phyloP scores from a whole-genome alignment of 2,888 invertebrate species.

The Thereva nobilitata region DNA sequence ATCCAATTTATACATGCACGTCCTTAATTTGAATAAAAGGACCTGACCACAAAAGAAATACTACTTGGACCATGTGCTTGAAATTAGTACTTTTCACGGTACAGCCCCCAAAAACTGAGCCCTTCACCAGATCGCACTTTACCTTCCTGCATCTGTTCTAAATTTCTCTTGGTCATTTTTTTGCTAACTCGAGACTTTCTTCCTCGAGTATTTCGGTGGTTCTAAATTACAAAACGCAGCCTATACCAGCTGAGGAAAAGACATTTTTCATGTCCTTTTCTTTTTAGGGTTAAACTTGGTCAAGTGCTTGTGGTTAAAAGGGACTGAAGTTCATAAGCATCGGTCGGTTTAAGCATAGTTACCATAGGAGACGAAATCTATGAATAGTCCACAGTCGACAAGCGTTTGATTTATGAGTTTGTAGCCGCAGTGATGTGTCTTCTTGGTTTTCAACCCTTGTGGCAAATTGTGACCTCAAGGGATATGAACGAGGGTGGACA shows the following conservation, averaged over 20 bases:
- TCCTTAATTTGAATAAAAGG: constrained; percentile 42
- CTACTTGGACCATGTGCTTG: constrained; percentile 40
- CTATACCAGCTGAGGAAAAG: background rate
- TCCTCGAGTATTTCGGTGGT: background rate
- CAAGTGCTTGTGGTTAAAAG: constrained; percentile 32
- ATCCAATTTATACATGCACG: no score
- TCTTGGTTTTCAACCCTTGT: constrained; percentile 42
- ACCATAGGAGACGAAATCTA: constrained; percentile 19
- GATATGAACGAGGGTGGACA: constrained; percentile 41
- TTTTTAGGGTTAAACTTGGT: constrained; percentile 25
- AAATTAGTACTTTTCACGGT: constrained; percentile 39
- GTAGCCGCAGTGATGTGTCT: constrained; percentile 38
- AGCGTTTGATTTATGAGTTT: constrained; percentile 42
- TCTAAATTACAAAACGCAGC: background rate
- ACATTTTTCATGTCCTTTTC: constrained; percentile 32
- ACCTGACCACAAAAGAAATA: constrained; percentile 41
- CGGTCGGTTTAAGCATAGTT: constrained; percentile 26
- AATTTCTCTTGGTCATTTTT: constrained; percentile 23
- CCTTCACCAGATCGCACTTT: background rate
- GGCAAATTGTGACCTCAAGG: constrained; percentile 43
- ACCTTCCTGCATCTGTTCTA: constrained; percentile 39
- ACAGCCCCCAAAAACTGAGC: constrained; percentile 3
- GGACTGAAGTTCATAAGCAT: constrained; percentile 9
- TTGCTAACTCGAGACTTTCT: background rate
- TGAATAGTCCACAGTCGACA: constrained; percentile 36